Evolutionary conservation across 2,113 vertebrate genomes (phyloP).

Genomic region (Noturus placidus): DNA sequence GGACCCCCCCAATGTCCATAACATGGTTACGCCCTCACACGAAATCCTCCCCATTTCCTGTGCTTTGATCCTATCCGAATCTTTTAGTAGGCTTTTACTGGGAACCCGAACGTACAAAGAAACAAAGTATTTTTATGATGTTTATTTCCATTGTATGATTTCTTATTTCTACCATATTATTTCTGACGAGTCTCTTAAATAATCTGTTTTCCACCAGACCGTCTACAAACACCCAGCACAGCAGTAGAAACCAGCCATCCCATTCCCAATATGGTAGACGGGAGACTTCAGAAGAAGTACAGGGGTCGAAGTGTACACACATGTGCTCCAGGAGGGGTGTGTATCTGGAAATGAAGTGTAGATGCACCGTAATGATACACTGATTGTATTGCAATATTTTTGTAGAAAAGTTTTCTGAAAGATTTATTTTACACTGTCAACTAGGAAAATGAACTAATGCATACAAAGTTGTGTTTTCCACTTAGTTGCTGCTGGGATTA

Average conservation of each 20-base stretch:
- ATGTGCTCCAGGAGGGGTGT: constrained; percentile 75
- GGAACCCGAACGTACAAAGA: background rate
- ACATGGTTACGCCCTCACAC: too few species aligned
- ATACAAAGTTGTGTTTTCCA: background rate
- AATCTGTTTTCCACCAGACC: constrained; percentile 50
- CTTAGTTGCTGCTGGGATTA: background rate
- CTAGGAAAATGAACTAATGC: background rate
- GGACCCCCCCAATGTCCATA: too few species aligned
- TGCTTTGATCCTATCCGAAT: background rate
- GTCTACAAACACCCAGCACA: constrained; percentile 58
- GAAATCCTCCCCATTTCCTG: background rate
- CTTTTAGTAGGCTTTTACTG: background rate
- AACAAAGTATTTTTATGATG: background rate
- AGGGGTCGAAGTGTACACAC: constrained; percentile 65
- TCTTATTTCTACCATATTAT: too few species aligned
- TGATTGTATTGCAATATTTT: background rate
- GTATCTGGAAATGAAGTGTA: background rate
- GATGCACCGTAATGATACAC: background rate
- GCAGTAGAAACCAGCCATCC: constrained; percentile 44
- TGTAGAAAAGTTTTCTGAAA: background rate
- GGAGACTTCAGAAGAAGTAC: constrained; percentile 42
- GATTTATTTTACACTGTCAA: background rate
- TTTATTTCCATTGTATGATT: background rate
- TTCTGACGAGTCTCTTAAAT: background rate
- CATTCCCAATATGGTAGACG: constrained; percentile 46